Base-by-base conservation (phyloP, 2,888 invertebrate species). In the Lasioglossum vierecki region DNA sequence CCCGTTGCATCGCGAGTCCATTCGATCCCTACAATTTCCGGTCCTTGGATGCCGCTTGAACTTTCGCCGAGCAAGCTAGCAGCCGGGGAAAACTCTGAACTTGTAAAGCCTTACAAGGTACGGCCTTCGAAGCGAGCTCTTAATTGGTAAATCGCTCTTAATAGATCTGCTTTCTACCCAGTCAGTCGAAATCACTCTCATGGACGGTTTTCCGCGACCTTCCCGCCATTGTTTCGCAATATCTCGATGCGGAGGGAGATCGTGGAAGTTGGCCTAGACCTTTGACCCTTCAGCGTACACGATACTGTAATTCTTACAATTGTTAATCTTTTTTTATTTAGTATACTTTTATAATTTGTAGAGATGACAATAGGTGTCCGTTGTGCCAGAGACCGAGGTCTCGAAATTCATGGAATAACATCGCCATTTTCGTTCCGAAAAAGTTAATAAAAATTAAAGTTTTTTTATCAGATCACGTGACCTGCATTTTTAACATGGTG, bases 91-190 rank as follows among this genome's bases (percentile, higher is more conserved):
- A 82, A 79, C 46, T 76, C 63, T 73, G 87, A 87, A 87, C 87
- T 87, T 87, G 87, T 70, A 79, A 87, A 86, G 87, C 87, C 87
- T 86, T 86, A 83, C 87, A 81, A 87, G 87, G 87, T 74, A 71
- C 30, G 87, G 76, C 87, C 87, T 87, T 87, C 87, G 76, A 66
- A 35, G 35, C 57, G 15, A 79, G 86, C 30, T 83, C 83, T 79
- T 89, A 89, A 89, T 89, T 90, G 90, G 85, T 60, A 81, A 80
- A 83, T 76, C 86, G 82, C 76, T 88, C 82, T 81, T 88, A 90
- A 90, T 90, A 78, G 87, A 83, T 72, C 72, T 13, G 84, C 70
- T 89, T 89, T 83, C 86, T 72, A 73, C 78, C 80, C 74, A 77
- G 8, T 15, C 41, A 77, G 63, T 63, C 72, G 13, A 46, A 79